These are phyloP conservation scores for Stegodyphus mimosarum DNA, from an alignment of 1,140 invertebrate species.

Conservation along the genomic window DNA sequence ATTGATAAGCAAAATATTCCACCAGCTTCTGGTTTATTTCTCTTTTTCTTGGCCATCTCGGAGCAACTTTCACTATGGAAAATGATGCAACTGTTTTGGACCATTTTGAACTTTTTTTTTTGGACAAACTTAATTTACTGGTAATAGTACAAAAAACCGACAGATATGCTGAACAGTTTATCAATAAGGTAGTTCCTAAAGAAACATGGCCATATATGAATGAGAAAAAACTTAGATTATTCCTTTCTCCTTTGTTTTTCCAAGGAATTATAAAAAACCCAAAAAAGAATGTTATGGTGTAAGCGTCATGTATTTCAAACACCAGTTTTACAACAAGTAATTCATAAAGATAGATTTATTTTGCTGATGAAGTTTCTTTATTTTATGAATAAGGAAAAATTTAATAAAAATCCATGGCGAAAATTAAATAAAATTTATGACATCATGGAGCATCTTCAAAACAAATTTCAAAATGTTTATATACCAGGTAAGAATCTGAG, in stretches of 20 bases:
- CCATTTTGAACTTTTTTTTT: too few species aligned
- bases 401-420: constrained; percentile 18
- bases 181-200: constrained; percentile 1
- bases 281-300: constrained; percentile 8
- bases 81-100: too few species aligned
- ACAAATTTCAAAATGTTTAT: too few species aligned
- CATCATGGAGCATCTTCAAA: too few species aligned
- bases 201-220: constrained; percentile 2
- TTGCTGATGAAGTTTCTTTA: constrained; percentile 20
- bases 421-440: constrained; percentile 13
- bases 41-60: too few species aligned
- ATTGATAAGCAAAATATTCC: too few species aligned
- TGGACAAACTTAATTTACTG: too few species aligned
- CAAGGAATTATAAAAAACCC: constrained; percentile 20
- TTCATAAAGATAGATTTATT: not conserved
- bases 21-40: too few species aligned
- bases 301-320: not conserved
- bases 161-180: constrained; percentile 4
- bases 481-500: too few species aligned
- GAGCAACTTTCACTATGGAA: too few species aligned
- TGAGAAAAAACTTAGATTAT: constrained; percentile 18
- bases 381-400: constrained; percentile 30
- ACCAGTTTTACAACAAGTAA: constrained; percentile 8
- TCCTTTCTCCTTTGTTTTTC: constrained; percentile 12
- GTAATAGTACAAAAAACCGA: too few species aligned